A percentile compares a stretch with the other conserved stretches of the same genome.
These are phyloP conservation scores for Agrilus planipennis DNA, from an alignment of 1,140 invertebrate species.

Conservation along the genomic window DNA sequence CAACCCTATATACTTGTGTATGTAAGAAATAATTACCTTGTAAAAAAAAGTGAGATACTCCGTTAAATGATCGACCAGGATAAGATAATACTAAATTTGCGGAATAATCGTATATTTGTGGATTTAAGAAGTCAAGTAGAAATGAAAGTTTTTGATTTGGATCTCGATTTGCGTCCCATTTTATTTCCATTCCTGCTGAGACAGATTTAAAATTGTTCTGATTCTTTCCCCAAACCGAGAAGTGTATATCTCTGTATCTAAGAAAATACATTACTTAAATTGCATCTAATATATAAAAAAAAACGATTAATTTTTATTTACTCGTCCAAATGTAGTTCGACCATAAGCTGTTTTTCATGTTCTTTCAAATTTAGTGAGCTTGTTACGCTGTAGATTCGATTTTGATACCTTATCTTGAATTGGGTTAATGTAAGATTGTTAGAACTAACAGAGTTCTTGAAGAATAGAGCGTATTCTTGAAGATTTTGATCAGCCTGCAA, in stretches of 20 bases:
- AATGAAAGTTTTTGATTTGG: constrained; percentile 53
- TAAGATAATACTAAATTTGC: constrained; percentile 52
- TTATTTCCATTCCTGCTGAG: constrained; percentile 49
- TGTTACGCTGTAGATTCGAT: constrained; percentile 47
- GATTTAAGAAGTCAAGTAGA: constrained; percentile 37
- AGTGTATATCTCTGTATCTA: constrained; percentile 59
- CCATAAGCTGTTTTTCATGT: constrained; percentile 24
- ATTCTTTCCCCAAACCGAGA: constrained; percentile 46
- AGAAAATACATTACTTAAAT: constrained; percentile 16
- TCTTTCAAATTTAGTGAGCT: constrained; percentile 31
- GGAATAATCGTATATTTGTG: constrained; percentile 44
- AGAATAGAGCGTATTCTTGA: constrained; percentile 45
- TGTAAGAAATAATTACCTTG: constrained; percentile 34
- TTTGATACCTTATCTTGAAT: constrained; percentile 50
- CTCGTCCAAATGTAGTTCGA: constrained; percentile 63
- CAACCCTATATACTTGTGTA: too few species aligned
- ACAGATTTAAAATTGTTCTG: constrained; percentile 45
- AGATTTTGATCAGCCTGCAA: constrained; percentile 47
- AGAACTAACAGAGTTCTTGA: constrained; percentile 44
- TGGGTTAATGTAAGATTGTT: constrained; percentile 45
- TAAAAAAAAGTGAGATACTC: constrained; percentile 44
- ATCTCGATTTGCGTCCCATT: constrained; percentile 74
- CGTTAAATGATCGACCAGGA: constrained; percentile 55
- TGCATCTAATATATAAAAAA: neutral
- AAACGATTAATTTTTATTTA: too few species aligned